Base-by-base conservation (phyloP, 2,797 vertebrate genomes). In the Mormyrus proboscirostris region DNA sequence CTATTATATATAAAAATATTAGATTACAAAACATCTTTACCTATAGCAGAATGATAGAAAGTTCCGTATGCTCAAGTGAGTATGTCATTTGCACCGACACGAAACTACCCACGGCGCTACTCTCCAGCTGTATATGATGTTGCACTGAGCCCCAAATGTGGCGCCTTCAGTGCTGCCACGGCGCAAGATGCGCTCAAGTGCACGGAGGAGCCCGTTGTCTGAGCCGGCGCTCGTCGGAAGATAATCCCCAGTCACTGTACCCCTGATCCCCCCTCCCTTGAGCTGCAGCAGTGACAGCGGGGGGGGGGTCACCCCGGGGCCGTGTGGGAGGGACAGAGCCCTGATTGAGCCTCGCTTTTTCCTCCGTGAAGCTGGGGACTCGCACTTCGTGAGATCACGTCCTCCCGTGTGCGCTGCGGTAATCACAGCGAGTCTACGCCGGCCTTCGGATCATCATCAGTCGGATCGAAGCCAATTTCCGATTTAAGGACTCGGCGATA, bases 381-480 rank as follows among this genome's bases (percentile, higher is more conserved):
- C 88, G 90, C 90, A 90, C 29, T 85, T 87, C n/a, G 84, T 90
- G 91, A 92, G 91, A 89, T 91, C 93, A 92, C 93, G 91, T 93
- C 92, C 91, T 92, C 59, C 3, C 3, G 89, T 65, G 73, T 86
- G 59, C 33, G 53, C 84, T 92, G 89, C 92, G 59, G 91, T 90
- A 88, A 90, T 90, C 88, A 91, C 14, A 19, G 84, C 90, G 79
- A 91, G 55, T 88, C 90, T 51, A 59, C 90, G 12, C 87, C 50
- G 65, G 47, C 51, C 88, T 88, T 55, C 85, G 59, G 87, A 19
- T 38, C 89, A 69, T 62, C 87, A 87, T 57, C 88, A 84, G 69
- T n/a, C 47, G 89, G 85, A 88, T 90, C 86, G 88, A 88, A 86
- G 85, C 59, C 44, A 53, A 73, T 89, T 90, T 86, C 83, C 65